Evolutionary conservation across 2,797 vertebrate genomes (phyloP), one percentile per base, ranked within the genome.

Genomic region (Sparus aurata): DNA sequence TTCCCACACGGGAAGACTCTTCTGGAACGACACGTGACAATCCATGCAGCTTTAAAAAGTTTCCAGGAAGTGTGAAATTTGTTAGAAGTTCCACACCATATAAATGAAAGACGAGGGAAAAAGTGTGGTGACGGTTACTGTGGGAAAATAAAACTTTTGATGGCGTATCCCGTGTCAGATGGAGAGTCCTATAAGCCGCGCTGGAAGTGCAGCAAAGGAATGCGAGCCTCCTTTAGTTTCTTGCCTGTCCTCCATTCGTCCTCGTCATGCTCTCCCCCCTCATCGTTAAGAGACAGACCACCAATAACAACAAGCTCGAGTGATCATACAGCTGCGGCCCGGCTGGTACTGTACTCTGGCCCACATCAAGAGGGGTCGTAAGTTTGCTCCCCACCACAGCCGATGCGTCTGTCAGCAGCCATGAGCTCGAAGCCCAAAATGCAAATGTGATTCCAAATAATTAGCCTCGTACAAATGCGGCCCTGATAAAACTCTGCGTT

Each of bases 331-430:
- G 23, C 60, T 49, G 77, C n/a, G 54, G 66, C 57, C n/a, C 63
- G 22, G 45, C 45, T 11, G 60, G 67, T 49, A 69, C 71, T 67
- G 18, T 57, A n/a, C 70, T 58, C 20, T 15, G 0, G 12, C 41
- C 87, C 85, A 83, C 79, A 85, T 85, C 55, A 83, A 77, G 25
- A 76, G 13, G 60, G 75, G 75, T 85, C 80, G 74, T 18, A 34
- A 55, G 77, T 77, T 81, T 73, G 69, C 53, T 75, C 47, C 53
- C 46, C 68, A 43, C 79, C 79, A 54, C 58, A 70, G 59, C 12
- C 30, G 50, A 46, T 13, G 8, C 60, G 17, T 75, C 71, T 68
- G 53, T 85, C 54, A 70, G n/a, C 73, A 52, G 53, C 63, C 62
- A 6, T 3, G 22, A 67, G 27, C 64, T 69, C 62, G 75, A 77